Conservation (phyloP, 1,140 invertebrate genomes). For the Listronotus oregonensis region DNA sequence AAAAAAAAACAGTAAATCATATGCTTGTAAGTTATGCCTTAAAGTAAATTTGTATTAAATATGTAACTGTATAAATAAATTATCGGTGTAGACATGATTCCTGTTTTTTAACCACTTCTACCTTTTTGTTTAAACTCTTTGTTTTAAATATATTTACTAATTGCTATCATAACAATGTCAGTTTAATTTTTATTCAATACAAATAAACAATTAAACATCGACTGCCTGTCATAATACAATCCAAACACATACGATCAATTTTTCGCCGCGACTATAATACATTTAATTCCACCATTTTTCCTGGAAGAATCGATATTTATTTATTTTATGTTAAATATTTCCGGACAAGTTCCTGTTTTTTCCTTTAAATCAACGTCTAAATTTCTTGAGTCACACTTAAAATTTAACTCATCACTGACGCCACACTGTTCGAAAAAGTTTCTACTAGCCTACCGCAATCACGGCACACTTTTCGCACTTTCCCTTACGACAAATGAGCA, state of each 20-base stretch:
- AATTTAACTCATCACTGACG: no score
- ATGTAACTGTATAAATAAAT: no score
- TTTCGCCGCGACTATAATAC: conserved; percentile 9
- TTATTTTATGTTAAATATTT: background rate
- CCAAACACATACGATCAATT: conserved; percentile 30
- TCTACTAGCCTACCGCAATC: background rate
- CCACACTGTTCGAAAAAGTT: no score
- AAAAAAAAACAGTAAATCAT: no score
- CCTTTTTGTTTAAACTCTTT: no score
- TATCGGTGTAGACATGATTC: no score
- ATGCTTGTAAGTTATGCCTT: no score
- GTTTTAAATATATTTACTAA: background rate
- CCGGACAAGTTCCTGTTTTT: no score
- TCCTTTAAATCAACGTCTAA: no score
- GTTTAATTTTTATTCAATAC: background rate
- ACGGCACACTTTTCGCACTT: conserved; percentile 19
- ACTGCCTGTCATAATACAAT: background rate
- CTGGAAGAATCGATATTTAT: conserved; percentile 27
- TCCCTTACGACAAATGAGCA: conserved; percentile 16
- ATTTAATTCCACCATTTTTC: conserved; percentile 31
- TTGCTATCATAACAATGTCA: background rate
- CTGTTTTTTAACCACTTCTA: no score
- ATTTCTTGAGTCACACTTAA: no score
- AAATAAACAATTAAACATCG: background rate
- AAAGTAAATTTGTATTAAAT: no score